Conservation (phyloP, 1,140 invertebrate species). For the Chelonus insularis region DNA sequence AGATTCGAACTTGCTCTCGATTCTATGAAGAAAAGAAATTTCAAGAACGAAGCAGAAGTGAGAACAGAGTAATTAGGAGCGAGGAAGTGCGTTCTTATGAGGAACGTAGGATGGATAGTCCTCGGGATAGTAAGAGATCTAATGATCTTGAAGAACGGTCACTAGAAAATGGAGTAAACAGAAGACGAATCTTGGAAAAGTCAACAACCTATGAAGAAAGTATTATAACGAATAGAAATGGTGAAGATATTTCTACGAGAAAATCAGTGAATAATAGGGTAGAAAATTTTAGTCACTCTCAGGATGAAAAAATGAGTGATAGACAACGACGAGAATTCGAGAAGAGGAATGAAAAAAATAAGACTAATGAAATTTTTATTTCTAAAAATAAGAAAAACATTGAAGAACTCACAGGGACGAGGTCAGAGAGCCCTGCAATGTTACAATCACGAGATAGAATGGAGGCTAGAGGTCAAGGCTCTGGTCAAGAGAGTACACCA, state of each 20-base stretch:
- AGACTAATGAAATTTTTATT: conserved; percentile 6
- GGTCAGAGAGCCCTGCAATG: conserved; percentile 36
- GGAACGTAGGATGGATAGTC: conserved; percentile 12
- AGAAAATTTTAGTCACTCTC: conserved; percentile 31
- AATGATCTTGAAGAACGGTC: conserved; percentile 22
- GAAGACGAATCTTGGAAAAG: conserved; percentile 28
- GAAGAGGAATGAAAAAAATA: conserved; percentile 32
- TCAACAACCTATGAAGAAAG: conserved; percentile 31
- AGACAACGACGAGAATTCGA: conserved; percentile 26
- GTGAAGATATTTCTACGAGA: conserved; percentile 19
- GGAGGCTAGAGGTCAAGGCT: conserved; percentile 59
- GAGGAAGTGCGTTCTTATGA: conserved; percentile 28
- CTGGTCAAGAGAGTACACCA: conserved; percentile 65
- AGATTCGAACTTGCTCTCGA: conserved; percentile 24
- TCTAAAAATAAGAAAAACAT: conserved; percentile 24
- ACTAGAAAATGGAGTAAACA: conserved; percentile 1
- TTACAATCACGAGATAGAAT: conserved; percentile 27
- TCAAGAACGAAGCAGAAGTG: conserved; percentile 22
- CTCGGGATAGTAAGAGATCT: conserved; percentile 10
- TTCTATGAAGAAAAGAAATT: conserved; percentile 29
- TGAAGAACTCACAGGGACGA: conserved; percentile 26
- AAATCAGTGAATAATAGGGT: conserved; percentile 35
- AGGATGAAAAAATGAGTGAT: conserved; percentile 27
- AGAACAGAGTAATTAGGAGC: conserved; percentile 31
- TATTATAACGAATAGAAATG: conserved; percentile 16